Percentiles rank a stretch among this genome's conserved stretches.
Conservation (phyloP, 2,888 invertebrate species). For the Gymnocheta viridis region DNA sequence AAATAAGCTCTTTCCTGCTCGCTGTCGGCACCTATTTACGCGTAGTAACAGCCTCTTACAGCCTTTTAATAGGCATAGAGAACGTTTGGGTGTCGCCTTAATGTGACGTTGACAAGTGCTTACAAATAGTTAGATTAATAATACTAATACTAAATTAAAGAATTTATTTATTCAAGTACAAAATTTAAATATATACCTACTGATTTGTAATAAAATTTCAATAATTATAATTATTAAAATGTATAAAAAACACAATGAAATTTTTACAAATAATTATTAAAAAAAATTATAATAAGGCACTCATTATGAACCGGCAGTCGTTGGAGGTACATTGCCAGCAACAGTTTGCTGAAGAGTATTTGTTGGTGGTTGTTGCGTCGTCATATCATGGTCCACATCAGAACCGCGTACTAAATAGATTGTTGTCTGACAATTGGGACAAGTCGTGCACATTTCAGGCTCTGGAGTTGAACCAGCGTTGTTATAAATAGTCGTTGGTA, state of each 20-base stretch:
- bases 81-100: too few species aligned
- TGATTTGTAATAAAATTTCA: background rate
- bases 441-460: conserved; percentile 79
- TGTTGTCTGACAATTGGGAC: conserved; percentile 80
- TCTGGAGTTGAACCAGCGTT: conserved; percentile 64
- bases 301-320: background rate
- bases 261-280: background rate
- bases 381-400: conserved; percentile 72
- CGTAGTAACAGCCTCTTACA: too few species aligned
- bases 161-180: background rate
- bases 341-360: background rate
- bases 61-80: too few species aligned
- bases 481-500: background rate
- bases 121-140: too few species aligned
- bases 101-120: too few species aligned
- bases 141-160: too few species aligned
- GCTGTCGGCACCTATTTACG: too few species aligned
- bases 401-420: conserved; percentile 78
- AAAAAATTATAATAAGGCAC: background rate
- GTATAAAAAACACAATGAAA: background rate
- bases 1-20: too few species aligned
- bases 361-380: conserved; percentile 12
- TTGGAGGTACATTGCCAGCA: background rate
- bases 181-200: background rate
- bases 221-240: background rate